phyloP scores from a whole-genome alignment of 2,797 vertebrate genomes.

The Poecilia gillii region DNA sequence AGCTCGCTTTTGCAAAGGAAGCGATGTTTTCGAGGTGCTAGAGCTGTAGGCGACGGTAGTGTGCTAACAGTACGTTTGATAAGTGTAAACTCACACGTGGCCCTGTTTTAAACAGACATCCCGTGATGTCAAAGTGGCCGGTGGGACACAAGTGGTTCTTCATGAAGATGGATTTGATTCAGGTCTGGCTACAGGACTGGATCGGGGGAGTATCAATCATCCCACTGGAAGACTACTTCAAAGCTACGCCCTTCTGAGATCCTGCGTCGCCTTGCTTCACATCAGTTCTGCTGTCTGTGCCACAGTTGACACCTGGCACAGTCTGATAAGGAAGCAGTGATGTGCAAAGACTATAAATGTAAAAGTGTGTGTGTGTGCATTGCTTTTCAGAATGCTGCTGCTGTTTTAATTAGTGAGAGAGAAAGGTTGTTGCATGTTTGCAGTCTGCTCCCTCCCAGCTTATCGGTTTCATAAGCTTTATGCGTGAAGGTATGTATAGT shows the following conservation, averaged over 20 bases:
- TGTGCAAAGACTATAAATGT: constrained; percentile 1
- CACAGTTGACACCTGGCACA: neutral
- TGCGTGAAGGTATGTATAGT: constrained; percentile 52
- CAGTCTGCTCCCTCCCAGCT: constrained; percentile 1
- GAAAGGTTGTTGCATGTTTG: constrained; percentile 4
- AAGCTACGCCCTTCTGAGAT: constrained; percentile 77
- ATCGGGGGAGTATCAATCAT: constrained; percentile 72
- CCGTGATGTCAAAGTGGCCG: constrained; percentile 81
- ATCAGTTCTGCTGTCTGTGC: constrained; percentile 17
- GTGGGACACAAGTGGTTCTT: constrained; percentile 82
- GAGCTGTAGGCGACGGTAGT: neutral
- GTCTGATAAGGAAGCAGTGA: neutral
- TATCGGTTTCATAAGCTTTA: constrained; percentile 4
- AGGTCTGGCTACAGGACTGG: constrained; percentile 83
- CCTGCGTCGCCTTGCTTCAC: constrained; percentile 8
- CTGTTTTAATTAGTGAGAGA: constrained; percentile 14
- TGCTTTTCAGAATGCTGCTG: constrained; percentile 6
- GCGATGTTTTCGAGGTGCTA: constrained; percentile 92
- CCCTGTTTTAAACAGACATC: constrained; percentile 67
- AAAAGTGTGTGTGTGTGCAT: neutral
- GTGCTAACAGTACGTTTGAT: neutral
- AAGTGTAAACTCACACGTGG: neutral
- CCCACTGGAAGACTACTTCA: constrained; percentile 80
- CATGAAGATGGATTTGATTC: constrained; percentile 80
- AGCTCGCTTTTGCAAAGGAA: constrained; percentile 88